phyloP scores from a whole-genome alignment of 2,888 invertebrate genomes.

The Drosophila borealis region DNA sequence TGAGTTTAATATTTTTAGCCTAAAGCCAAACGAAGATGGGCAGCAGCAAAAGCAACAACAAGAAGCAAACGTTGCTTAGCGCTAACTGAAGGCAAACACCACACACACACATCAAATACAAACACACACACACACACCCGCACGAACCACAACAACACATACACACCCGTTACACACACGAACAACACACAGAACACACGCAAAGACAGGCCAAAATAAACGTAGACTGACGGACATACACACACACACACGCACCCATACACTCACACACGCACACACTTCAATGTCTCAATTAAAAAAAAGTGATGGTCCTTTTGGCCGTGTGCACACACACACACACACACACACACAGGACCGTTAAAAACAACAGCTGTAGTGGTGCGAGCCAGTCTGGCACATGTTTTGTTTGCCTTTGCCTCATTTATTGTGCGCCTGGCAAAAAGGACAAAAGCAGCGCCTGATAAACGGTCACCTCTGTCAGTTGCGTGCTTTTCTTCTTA shows the following conservation, averaged over 20 bases:
- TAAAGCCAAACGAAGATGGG: constrained; percentile 64
- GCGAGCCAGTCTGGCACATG: constrained; percentile 55
- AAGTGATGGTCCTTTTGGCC: constrained; percentile 66
- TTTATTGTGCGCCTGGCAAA: constrained; percentile 65
- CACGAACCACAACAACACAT: constrained; percentile 1
- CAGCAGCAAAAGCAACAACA: constrained; percentile 36
- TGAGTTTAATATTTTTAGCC: constrained; percentile 79
- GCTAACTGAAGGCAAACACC: constrained; percentile 72
- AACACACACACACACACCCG: neutral
- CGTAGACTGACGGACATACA: constrained; percentile 38
- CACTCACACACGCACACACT: constrained; percentile 29
- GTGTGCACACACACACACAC: constrained; percentile 10
- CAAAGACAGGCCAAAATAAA: constrained; percentile 49
- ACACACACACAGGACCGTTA: constrained; percentile 2
- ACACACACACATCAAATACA: constrained; percentile 9
- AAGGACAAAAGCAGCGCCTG: constrained; percentile 52
- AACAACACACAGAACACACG: constrained; percentile 14
- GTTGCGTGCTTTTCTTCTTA: constrained; percentile 7
- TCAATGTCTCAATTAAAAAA: constrained; percentile 76
- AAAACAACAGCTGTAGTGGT: constrained; percentile 31
- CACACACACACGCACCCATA: constrained; percentile 29
- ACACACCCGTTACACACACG: constrained; percentile 9
- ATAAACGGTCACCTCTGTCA: constrained; percentile 54
- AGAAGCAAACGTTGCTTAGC: constrained; percentile 49
- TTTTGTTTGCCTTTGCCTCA: constrained; percentile 77